Evolutionary conservation across 2,113 vertebrate species (phyloP).

Genomic region (Sinocyclocheilus maitianheensis): DNA sequence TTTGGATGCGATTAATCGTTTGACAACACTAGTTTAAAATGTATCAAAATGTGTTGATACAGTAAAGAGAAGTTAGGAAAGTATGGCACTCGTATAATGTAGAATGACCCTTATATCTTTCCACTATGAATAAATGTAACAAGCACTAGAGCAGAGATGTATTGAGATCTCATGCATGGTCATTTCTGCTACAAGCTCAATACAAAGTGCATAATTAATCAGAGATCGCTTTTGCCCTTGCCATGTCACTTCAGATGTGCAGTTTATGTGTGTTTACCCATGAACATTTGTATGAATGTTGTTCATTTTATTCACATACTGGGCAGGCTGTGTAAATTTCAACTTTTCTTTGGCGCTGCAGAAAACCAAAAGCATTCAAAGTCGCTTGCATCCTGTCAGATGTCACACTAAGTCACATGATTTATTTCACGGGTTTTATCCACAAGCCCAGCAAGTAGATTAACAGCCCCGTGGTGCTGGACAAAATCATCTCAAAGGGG

Average conservation of each 20-base stretch:
- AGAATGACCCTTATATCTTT: neutral
- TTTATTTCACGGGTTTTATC: neutral
- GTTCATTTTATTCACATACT: neutral
- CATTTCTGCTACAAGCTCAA: neutral
- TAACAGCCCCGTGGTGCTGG: neutral
- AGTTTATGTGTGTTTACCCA: neutral
- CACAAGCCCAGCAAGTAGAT: neutral
- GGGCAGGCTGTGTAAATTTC: neutral
- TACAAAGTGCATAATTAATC: conserved; percentile 5
- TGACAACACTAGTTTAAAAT: too few relatives aligned
- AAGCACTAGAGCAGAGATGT: neutral
- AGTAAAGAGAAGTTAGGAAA: neutral
- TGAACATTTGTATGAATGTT: neutral
- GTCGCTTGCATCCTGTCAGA: neutral
- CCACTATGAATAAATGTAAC: conserved; percentile 1
- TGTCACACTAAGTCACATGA: neutral
- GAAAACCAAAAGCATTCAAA: neutral
- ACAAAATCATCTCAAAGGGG: neutral
- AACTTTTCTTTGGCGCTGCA: neutral
- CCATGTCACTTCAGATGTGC: conserved; percentile 6
- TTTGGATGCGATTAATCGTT: too few relatives aligned
- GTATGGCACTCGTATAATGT: neutral
- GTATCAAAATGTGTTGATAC: neutral
- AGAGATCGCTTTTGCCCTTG: neutral
- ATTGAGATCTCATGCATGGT: neutral